Base-by-base conservation (phyloP, 1,140 invertebrate species). In the Microplitis mediator region DNA sequence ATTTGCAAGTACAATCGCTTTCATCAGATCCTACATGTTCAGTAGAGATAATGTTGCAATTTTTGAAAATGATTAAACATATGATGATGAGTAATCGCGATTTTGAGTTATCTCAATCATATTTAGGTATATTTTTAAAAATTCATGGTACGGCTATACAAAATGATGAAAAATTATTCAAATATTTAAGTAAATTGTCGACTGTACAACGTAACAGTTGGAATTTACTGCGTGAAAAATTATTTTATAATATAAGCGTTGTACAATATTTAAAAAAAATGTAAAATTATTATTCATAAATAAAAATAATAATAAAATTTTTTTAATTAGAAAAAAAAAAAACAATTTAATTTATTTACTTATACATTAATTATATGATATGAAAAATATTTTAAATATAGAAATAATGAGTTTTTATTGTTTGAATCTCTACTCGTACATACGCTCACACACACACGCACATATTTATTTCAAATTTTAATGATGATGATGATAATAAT, bases 41-140 rank as follows among this genome's bases (percentile, higher is more conserved):
- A 0, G 73, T 90, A 13, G 83, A 89, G 31, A 84, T 95, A 0
- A 90, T 98, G 89, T 79, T 91, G 39, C 90, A 93, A 73, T 99
- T 98, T 87, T 85, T 99, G 36, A 89, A 91, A 79, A 91, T 96
- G 82, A 84, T 98, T 5, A 85, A 90, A 52, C 86, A 84, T 68
- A 91, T 95, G 86, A 88, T 98, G 2, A 86, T 90, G 71, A 93
- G 89, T 3, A 95, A 95, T 77, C 91, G 84, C 75, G 91, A 98
- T 86, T 98, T 97, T 88, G 97, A 99, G 88, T 84, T 98, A n/a
- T 91, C 92, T 0, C 94, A 98, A 83, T 92, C 96, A 1, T 98
- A 97, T 88, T 88, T 99, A n/a, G 92, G 91, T 63, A 87, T 98
- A 14, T 98, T 98, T 88, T 83, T 99, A 9, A 97, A 98, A 86